These are phyloP conservation scores for Chloropsis hardwickii DNA, from an alignment of 2,113 vertebrate species.

Conservation along the genomic window DNA sequence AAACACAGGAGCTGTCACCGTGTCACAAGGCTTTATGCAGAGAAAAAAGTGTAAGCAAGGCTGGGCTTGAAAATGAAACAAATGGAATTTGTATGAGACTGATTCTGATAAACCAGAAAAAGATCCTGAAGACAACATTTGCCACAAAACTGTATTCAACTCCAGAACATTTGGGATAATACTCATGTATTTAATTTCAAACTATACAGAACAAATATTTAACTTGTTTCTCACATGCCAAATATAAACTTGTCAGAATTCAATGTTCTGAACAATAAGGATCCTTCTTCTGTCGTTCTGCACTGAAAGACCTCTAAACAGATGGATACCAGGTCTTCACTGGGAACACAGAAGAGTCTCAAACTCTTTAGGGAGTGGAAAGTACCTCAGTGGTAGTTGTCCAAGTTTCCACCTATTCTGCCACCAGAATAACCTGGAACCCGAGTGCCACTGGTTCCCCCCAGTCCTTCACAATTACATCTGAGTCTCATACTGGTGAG, in stretches of 20 bases:
- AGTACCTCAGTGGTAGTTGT: neutral
- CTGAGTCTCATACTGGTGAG: rapidly evolving
- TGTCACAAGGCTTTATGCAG: neutral
- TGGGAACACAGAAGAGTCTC: neutral
- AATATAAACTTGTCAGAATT: neutral
- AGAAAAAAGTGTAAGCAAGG: neutral
- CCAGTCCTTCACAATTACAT: neutral
- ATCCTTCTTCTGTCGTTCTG: neutral
- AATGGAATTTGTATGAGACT: neutral
- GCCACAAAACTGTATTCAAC: neutral
- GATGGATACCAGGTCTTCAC: neutral
- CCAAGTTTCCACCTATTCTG: neutral
- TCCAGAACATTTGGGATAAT: neutral
- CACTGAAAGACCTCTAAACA: neutral
- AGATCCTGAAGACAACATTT: neutral
- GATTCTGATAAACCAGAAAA: neutral
- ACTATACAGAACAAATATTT: neutral
- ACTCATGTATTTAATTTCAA: neutral
- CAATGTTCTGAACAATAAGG: neutral
- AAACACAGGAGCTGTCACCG: neutral
- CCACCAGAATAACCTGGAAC: neutral
- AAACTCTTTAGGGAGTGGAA: neutral
- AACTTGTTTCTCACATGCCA: neutral
- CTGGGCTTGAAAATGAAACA: neutral
- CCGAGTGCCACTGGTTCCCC: neutral